Evolutionary conservation across 2,888 invertebrate genomes (phyloP), one percentile per base, ranked within the genome.

Genomic region (Sceliomorpha sp.): DNA sequence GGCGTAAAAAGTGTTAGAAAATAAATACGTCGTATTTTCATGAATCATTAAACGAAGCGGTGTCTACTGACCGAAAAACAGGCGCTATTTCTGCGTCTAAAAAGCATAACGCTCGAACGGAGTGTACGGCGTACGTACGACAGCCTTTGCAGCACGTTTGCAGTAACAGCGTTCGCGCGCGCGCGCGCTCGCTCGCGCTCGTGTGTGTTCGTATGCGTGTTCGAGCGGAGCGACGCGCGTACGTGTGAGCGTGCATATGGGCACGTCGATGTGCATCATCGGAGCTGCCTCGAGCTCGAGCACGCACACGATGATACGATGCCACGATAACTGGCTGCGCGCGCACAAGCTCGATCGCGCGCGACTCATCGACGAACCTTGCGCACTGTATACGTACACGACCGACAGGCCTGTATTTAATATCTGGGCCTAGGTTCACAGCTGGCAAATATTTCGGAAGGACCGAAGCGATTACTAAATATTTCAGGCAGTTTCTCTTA

Each of bases 1-100:
- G 7, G 27, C 8, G 27, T 27, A 14, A 13, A 36, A 17, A 36
- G 14, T 36, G 36, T 15, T 36, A 17, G 17, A 42, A 50, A 56
- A 20, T 12, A 34, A 58, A 45, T 17, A 20, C 48, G 34, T 2
- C 24, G 51, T 29, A 10, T 55, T 67, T 60, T 59, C 48, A 67
- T 59, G 67, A 44, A 67, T 67, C 67, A 67, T 67, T 67, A 55
- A 55, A 50, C 42, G 47, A 24, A 12, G 50, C 48, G 12, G 37
- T 60, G 55, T 60, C 63, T 58, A 63, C 63, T 69, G 69, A 69
- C 63, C 63, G 63, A 70, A 64, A 70, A 70, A 70, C 60, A 32
- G 64, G 44, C 69, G 51, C 70, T 70, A 70, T 70, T 70, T 70
- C 59, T 70, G 64, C 64, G 56, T 64, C 70, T 64, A 64, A 64